These are phyloP conservation scores for Trogon surrucura DNA, from an alignment of 2,113 vertebrate species.

Conservation along the genomic window DNA sequence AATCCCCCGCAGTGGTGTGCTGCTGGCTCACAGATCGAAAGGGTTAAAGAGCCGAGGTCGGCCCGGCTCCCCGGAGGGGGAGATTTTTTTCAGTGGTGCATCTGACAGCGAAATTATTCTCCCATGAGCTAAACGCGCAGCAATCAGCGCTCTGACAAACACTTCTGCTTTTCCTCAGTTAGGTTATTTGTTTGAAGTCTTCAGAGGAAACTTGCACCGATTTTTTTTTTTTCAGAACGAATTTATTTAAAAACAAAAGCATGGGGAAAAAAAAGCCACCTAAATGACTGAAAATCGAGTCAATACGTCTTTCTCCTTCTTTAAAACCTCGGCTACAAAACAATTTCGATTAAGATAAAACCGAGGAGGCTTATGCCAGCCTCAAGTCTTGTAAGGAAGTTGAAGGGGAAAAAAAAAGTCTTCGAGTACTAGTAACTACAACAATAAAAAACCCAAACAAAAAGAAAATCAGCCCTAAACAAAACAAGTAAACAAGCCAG, in stretches of 20 bases:
- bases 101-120: constrained; percentile 69
- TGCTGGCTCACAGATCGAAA: neutral
- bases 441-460: neutral
- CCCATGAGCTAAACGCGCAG: constrained; percentile 59
- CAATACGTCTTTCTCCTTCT: neutral
- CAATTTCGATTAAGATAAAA: neutral
- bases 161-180: constrained; percentile 71
- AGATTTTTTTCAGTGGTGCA: constrained; percentile 45
- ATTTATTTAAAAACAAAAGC: constrained; percentile 51
- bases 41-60: constrained; percentile 40
- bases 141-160: constrained; percentile 68
- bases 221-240: neutral
- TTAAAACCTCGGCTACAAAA: constrained; percentile 14
- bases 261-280: neutral
- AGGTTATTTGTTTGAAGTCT: constrained; percentile 56
- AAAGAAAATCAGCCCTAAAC: neutral
- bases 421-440: neutral
- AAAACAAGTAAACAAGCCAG: neutral
- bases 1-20: neutral
- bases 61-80: constrained; percentile 5
- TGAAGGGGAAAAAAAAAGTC: neutral
- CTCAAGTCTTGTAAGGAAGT: neutral
- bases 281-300: constrained; percentile 9
- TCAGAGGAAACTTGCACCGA: constrained; percentile 28
- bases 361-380: neutral